A percentile compares a stretch with the other conserved stretches of the same genome.
phyloP scores from a whole-genome alignment of 2,113 vertebrate genomes.

The Grus americana region DNA sequence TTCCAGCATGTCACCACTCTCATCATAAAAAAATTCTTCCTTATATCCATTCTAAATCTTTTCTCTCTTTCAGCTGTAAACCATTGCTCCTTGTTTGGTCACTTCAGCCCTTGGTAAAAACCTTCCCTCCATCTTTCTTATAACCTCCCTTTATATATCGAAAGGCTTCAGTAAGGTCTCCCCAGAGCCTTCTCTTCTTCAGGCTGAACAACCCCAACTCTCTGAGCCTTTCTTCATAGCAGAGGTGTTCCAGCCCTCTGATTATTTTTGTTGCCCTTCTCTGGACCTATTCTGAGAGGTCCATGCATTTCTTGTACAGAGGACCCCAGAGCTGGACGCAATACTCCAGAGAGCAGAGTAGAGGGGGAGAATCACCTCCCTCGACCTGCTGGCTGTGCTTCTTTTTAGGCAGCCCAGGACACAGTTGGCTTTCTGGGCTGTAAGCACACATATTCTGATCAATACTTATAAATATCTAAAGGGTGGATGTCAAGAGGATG shows the following conservation, averaged over 20 bases:
- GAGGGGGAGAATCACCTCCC: neutral
- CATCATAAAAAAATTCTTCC: neutral
- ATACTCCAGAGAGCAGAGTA: neutral
- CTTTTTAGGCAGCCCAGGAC: neutral
- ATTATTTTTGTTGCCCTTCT: neutral
- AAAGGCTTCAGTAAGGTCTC: neutral
- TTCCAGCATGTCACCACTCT: neutral
- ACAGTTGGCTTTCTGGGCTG: neutral
- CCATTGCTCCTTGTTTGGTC: neutral
- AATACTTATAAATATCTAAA: too few relatives aligned
- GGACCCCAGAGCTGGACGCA: neutral
- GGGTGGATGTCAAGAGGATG: too few relatives aligned
- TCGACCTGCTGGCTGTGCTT: neutral
- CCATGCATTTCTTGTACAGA: neutral
- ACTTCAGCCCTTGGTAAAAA: neutral
- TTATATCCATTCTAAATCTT: neutral
- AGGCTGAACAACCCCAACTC: neutral
- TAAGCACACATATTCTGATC: fast-evolving
- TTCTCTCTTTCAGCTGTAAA: neutral
- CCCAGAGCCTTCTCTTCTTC: neutral
- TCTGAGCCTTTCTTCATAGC: neutral
- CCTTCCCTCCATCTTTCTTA: fast-evolving
- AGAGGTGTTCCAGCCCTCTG: neutral
- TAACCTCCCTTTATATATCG: neutral
- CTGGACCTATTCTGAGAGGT: neutral